phyloP scores from a whole-genome alignment of 2,888 invertebrate genomes.

The Hypena proboscidalis region DNA sequence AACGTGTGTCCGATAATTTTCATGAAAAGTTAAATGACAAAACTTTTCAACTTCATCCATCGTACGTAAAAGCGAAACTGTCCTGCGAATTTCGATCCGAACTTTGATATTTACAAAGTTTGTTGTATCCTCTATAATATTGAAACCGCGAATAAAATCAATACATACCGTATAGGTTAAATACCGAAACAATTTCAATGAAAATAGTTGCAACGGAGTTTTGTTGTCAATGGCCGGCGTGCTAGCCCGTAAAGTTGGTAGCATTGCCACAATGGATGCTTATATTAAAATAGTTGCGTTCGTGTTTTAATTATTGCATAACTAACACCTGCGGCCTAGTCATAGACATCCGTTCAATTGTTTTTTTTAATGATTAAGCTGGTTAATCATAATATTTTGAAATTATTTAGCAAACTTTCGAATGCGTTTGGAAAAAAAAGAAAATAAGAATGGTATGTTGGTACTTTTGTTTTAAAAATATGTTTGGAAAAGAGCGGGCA shows the following conservation, averaged over 20 bases:
- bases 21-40: constrained; percentile 22
- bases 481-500: constrained; percentile 1
- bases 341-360: constrained; percentile 53
- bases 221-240: constrained; percentile 53
- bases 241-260: constrained; percentile 35
- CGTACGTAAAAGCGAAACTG: constrained; percentile 5
- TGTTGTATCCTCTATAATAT: constrained; percentile 14
- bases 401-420: constrained; percentile 34
- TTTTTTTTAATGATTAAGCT: constrained; percentile 44
- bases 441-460: constrained; percentile 21
- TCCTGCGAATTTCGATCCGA: constrained; percentile 9
- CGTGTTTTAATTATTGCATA: constrained; percentile 53
- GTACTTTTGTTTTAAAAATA: constrained; percentile 35
- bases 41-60: constrained; percentile 13
- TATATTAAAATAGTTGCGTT: constrained; percentile 71
- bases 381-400: constrained; percentile 45
- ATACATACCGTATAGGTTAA: constrained; percentile 48
- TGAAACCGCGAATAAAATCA: constrained; percentile 44
- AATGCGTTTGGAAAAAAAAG: constrained; percentile 45
- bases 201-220: constrained; percentile 63
- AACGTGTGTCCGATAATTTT: constrained; percentile 9
- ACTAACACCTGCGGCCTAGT: constrained; percentile 56
- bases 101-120: constrained; percentile 17
- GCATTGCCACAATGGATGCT: constrained; percentile 57
- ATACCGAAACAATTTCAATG: constrained; percentile 72